Conservation (phyloP, 2,888 invertebrate species). For the Dermolepida albohirtum region DNA sequence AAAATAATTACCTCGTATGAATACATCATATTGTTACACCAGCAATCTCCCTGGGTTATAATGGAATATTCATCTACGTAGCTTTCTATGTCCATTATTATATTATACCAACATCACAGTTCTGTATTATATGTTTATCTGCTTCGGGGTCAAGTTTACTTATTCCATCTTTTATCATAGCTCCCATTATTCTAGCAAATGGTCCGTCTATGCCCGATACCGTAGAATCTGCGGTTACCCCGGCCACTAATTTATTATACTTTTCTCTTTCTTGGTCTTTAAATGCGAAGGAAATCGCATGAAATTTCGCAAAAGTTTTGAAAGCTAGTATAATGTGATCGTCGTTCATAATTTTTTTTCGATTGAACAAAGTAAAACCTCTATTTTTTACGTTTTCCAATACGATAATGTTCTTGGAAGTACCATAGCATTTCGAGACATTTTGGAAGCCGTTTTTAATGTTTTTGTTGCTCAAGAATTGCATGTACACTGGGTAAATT, state of each 20-base stretch:
- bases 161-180: background rate
- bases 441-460: background rate
- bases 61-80: conserved; percentile 41
- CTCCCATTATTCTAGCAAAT: background rate
- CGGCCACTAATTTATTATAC: conserved; percentile 43
- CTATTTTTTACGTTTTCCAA: conserved; percentile 50
- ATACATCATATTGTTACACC: conserved; percentile 51
- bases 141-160: conserved; percentile 2
- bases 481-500: conserved; percentile 6
- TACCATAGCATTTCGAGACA: conserved; percentile 44
- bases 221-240: too few species aligned
- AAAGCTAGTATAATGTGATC: conserved; percentile 51
- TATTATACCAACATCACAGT: background rate
- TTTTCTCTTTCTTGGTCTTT: conserved; percentile 45
- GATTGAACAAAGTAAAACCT: conserved; percentile 46
- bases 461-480: background rate
- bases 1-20: conserved; percentile 42
- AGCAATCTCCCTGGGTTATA: conserved; percentile 48
- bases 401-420: conserved; percentile 45
- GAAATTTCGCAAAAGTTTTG: conserved; percentile 50
- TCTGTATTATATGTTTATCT: conserved; percentile 12
- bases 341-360: conserved; percentile 49
- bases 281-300: conserved; percentile 50
- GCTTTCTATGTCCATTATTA: background rate
- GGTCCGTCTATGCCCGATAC: background rate